A percentile compares a stretch with the other conserved stretches of the same genome.
phyloP scores from a whole-genome alignment of 2,113 vertebrate genomes.

The Corynorhinus townsendii region DNA sequence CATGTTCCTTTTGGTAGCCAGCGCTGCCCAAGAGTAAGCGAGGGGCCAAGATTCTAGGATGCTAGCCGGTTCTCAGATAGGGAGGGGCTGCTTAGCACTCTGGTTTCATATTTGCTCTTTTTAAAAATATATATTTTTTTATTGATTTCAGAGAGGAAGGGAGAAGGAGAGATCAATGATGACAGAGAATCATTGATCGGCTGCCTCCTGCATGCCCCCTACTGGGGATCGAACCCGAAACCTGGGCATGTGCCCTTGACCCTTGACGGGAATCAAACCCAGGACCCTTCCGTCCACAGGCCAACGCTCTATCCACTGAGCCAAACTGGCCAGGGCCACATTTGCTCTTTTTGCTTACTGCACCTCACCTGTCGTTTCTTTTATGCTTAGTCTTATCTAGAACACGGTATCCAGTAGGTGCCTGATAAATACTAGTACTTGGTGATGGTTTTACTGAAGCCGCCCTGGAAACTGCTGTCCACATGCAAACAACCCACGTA shows the following conservation, averaged over 20 bases:
- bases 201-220: no score
- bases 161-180: no score
- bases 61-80: background rate
- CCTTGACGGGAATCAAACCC: no score
- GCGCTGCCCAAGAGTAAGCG: background rate
- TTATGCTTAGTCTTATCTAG: background rate
- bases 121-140: no score
- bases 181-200: no score
- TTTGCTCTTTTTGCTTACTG: background rate
- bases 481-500: background rate
- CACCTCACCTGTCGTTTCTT: background rate
- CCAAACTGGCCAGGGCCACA: no score
- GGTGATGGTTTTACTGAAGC: background rate
- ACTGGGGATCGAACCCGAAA: no score
- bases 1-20: background rate
- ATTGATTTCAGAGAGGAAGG: no score
- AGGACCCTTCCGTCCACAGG: no score
- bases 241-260: no score
- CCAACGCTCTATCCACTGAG: no score
- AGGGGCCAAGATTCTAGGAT: background rate
- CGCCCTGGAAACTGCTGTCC: background rate
- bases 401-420: background rate
- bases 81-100: background rate
- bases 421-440: background rate
- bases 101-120: background rate